These are phyloP conservation scores for Phymanthus crucifer DNA, from an alignment of 92 coral and sea anemone genomes.

Conservation along the genomic window DNA sequence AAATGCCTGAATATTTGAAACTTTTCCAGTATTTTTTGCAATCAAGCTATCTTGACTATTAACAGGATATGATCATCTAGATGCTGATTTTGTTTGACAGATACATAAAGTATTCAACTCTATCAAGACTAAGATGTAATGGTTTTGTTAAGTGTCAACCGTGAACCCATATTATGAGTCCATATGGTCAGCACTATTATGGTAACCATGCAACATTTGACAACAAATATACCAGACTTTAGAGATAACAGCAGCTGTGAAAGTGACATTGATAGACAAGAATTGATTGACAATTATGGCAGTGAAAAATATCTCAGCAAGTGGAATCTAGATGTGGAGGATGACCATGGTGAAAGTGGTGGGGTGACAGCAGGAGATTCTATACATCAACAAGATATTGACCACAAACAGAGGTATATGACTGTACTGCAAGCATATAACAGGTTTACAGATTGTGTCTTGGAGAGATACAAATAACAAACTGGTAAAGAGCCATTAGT, in stretches of 20 bases:
- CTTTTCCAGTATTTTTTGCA: not conserved
- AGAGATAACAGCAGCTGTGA: slow-evolving; percentile 34
- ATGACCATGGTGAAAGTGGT: not conserved
- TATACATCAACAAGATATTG: too few relatives aligned
- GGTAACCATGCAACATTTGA: slow-evolving; percentile 14
- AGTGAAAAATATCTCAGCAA: slow-evolving; percentile 76
- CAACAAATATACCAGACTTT: slow-evolving; percentile 17
- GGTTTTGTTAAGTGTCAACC: not conserved
- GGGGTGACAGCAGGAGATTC: too few relatives aligned
- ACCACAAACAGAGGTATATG: slow-evolving; percentile 13
- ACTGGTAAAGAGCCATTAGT: too few relatives aligned
- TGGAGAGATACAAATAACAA: too few relatives aligned
- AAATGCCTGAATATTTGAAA: not conserved
- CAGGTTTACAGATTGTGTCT: not conserved
- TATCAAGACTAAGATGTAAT: not conserved
- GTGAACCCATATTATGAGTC: not conserved
- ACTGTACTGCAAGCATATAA: not conserved
- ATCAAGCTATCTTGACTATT: too few relatives aligned
- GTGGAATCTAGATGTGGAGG: slow-evolving; percentile 61
- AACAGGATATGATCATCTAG: too few relatives aligned
- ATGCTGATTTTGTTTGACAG: too few relatives aligned
- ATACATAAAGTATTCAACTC: too few relatives aligned
- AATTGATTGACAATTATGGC: slow-evolving; percentile 74
- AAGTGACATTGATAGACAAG: slow-evolving; percentile 73
- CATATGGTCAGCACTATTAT: not conserved